A percentile compares a stretch with the other conserved stretches of the same genome.
Evolutionary conservation across 2,797 vertebrate genomes (phyloP).

Genomic region (Crax fasciolata): DNA sequence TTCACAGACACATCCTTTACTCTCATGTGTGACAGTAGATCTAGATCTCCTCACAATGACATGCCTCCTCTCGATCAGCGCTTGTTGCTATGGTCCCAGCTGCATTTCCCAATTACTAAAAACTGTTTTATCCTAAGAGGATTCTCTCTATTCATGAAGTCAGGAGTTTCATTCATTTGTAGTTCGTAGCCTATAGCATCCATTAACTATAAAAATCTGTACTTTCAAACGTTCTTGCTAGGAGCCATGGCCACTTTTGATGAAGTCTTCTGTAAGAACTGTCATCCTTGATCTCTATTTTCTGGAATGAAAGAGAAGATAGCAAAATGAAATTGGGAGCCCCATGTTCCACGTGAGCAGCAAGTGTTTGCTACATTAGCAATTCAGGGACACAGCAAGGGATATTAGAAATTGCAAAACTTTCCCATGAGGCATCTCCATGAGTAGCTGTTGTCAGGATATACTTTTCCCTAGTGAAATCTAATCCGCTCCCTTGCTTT

Average conservation of each 20-base stretch:
- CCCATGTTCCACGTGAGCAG: background rate
- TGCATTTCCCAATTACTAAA: background rate
- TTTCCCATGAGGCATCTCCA: background rate
- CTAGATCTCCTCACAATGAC: background rate
- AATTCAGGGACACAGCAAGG: background rate
- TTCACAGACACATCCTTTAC: background rate
- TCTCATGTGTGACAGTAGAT: fast-evolving
- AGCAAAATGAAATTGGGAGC: background rate
- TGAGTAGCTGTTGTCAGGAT: background rate
- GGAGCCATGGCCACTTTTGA: background rate
- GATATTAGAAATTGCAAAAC: background rate
- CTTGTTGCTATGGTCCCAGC: background rate
- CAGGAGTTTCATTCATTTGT: background rate
- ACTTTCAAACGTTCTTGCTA: background rate
- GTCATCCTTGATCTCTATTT: background rate
- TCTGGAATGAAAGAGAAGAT: background rate
- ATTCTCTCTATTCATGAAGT: background rate
- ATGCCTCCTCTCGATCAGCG: background rate
- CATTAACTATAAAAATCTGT: background rate
- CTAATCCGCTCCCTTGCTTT: background rate
- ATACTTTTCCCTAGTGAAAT: background rate
- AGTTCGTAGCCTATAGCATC: background rate
- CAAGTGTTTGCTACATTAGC: background rate
- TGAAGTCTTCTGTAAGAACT: background rate
- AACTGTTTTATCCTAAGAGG: background rate